These are phyloP conservation scores for Dendrocincla fuliginosa DNA, from an alignment of 2,797 vertebrate species.

Conservation along the genomic window DNA sequence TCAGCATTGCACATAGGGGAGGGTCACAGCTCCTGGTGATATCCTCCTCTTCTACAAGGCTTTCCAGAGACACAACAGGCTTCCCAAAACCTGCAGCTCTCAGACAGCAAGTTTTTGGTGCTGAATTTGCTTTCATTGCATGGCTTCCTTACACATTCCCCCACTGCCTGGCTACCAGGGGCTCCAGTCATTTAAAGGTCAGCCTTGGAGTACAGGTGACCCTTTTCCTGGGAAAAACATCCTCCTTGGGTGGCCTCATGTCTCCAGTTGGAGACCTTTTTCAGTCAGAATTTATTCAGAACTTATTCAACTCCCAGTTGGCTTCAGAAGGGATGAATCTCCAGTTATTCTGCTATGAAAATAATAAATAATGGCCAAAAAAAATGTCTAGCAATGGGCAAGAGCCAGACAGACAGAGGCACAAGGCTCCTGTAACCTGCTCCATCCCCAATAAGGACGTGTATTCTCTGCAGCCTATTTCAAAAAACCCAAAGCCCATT, in stretches of 20 bases:
- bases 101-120: neutral
- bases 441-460: neutral
- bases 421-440: neutral
- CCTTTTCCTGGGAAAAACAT: neutral
- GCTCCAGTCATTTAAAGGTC: neutral
- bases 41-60: neutral
- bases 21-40: neutral
- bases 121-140: neutral
- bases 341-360: neutral
- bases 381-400: neutral
- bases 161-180: neutral
- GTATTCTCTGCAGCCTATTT: conserved; percentile 18
- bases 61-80: neutral
- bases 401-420: neutral
- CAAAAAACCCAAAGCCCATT: conserved; percentile 48
- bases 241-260: neutral
- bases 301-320: neutral
- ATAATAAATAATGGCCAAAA: neutral
- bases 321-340: neutral
- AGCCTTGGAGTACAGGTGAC: neutral
- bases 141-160: neutral
- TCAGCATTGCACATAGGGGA: neutral
- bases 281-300: neutral
- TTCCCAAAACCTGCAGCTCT: neutral
- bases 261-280: neutral